Conservation (phyloP, 2,113 vertebrate species). For the Phyllostomus hastatus region DNA sequence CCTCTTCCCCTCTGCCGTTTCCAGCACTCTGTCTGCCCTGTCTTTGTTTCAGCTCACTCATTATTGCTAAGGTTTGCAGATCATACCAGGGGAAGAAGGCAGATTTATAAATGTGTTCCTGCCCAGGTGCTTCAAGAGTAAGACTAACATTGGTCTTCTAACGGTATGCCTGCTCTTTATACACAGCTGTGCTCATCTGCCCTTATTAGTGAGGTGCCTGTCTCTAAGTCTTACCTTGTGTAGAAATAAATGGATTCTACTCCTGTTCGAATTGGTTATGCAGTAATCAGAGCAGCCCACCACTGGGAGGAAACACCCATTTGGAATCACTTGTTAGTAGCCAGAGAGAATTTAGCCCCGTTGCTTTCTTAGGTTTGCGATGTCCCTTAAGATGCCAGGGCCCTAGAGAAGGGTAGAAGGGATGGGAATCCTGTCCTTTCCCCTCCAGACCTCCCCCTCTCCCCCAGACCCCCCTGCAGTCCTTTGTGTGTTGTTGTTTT, state of each 20-base stretch:
- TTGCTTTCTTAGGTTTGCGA: constrained; percentile 42
- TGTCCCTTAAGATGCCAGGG: not conserved
- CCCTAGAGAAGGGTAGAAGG: not conserved
- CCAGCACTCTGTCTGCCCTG: constrained; percentile 9
- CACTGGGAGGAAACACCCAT: not conserved
- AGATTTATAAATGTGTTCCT: constrained; percentile 72
- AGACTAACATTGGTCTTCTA: constrained; percentile 48
- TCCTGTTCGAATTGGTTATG: constrained; percentile 4
- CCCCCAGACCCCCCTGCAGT: not conserved
- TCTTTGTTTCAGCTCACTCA: constrained; percentile 35
- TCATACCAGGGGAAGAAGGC: constrained; percentile 41
- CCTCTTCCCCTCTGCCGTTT: not conserved
- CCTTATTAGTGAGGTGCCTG: constrained; percentile 39
- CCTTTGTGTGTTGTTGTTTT: not conserved
- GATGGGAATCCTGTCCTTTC: not conserved
- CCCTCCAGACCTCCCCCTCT: not conserved
- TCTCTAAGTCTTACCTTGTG: constrained; percentile 49
- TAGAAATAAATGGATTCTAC: constrained; percentile 38
- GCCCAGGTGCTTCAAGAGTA: constrained; percentile 62
- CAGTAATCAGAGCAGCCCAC: not conserved
- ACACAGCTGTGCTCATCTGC: constrained; percentile 31
- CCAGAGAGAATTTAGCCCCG: constrained; percentile 26
- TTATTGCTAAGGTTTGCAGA: constrained; percentile 53
- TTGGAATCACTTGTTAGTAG: constrained; percentile 56
- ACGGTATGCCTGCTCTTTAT: not conserved